phyloP scores from a whole-genome alignment of 2,113 vertebrate genomes.

The Mystacornis crossleyi region DNA sequence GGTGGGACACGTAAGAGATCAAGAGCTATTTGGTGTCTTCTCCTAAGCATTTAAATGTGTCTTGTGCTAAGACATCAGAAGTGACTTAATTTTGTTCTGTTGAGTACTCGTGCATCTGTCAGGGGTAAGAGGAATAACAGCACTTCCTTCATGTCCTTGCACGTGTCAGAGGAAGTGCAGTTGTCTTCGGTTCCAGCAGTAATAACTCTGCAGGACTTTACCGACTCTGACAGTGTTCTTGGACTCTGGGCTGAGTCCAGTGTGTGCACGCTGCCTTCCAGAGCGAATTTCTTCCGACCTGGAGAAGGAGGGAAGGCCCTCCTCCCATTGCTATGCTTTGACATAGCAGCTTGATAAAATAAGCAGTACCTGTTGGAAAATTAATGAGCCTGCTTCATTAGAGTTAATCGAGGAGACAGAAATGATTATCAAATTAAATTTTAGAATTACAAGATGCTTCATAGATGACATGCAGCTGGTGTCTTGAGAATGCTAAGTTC shows the following conservation, averaged over 20 bases:
- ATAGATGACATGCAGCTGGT: neutral
- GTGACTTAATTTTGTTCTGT: neutral
- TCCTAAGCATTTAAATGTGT: neutral
- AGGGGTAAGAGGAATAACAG: neutral
- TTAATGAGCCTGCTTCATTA: neutral
- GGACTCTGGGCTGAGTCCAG: neutral
- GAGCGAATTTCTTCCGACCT: neutral
- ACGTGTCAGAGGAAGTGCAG: neutral
- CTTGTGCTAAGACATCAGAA: neutral
- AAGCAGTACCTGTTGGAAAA: neutral
- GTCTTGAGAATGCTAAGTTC: neutral
- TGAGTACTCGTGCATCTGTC: neutral
- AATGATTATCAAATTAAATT: neutral
- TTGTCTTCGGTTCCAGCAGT: neutral
- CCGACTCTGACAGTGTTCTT: neutral
- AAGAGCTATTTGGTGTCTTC: neutral
- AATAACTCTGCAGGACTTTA: neutral
- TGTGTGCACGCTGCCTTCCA: accelerated
- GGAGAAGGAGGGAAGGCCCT: neutral
- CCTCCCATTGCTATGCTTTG: neutral
- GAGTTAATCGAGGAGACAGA: neutral
- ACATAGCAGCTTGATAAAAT: neutral
- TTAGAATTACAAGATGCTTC: neutral
- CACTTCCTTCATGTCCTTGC: neutral
- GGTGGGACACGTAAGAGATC: neutral